Evolutionary conservation across 1,140 invertebrate genomes (phyloP).

Genomic region (Drosophila grimshawi): DNA sequence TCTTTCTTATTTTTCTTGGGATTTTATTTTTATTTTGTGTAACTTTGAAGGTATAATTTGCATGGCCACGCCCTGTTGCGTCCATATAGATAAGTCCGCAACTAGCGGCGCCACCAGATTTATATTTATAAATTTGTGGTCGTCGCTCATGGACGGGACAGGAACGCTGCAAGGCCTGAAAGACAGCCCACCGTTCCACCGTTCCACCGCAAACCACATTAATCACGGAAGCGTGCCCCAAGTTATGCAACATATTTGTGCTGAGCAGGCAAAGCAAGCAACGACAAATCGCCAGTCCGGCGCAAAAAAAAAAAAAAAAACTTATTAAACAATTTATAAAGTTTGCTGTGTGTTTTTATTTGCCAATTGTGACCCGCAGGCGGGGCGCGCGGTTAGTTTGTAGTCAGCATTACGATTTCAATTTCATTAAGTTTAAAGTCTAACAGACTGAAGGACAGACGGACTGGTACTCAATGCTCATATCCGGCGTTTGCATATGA

Average conservation of each 20-base stretch:
- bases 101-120: conserved; percentile 33
- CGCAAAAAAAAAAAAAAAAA: conserved; percentile 21
- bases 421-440: conserved; percentile 67
- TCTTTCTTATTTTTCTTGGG: conserved; percentile 22
- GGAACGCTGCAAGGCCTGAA: conserved; percentile 19
- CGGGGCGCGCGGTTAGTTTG: background rate
- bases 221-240: conserved; percentile 30
- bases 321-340: conserved; percentile 63
- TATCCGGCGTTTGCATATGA: conserved; percentile 58
- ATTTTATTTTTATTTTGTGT: conserved; percentile 19
- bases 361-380: background rate
- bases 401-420: conserved; percentile 50
- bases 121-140: conserved; percentile 45
- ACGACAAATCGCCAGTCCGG: conserved; percentile 28
- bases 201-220: conserved; percentile 23
- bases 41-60: conserved; percentile 55
- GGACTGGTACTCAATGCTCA: conserved; percentile 45
- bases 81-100: conserved; percentile 37
- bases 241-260: conserved; percentile 53
- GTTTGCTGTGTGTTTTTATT: conserved; percentile 34
- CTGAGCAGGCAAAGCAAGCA: conserved; percentile 13
- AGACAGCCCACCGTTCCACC: background rate
- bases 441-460: conserved; percentile 17
- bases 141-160: conserved; percentile 18
- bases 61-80: conserved; percentile 32